Evolutionary conservation across 1,140 invertebrate species (phyloP).

Genomic region (Euura saliciscinereae): DNA sequence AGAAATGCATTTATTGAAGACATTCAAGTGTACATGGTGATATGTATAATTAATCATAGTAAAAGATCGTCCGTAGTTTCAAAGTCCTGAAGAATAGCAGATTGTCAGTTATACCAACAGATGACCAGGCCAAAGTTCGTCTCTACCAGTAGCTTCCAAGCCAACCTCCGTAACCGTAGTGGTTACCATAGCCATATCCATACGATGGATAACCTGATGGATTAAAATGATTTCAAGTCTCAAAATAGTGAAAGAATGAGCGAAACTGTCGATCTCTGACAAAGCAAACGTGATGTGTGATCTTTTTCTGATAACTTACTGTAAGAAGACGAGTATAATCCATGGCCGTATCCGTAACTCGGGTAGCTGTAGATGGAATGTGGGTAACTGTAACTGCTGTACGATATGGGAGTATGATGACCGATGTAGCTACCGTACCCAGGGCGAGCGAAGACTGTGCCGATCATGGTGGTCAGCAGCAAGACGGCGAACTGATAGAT

Average conservation of each 20-base stretch:
- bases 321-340: slow-evolving; percentile 9
- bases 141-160: slow-evolving; percentile 2
- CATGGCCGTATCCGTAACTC: slow-evolving; percentile 7
- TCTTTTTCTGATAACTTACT: neutral
- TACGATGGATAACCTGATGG: slow-evolving; percentile 12
- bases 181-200: slow-evolving; percentile 9
- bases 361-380: slow-evolving; percentile 2
- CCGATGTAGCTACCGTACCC: slow-evolving; percentile 6
- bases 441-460: neutral
- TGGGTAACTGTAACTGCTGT: slow-evolving; percentile 11
- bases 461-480: slow-evolving; percentile 1
- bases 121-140: neutral
- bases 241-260: neutral
- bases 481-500: slow-evolving; percentile 7
- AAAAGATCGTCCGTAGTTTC: slow-evolving; percentile 1
- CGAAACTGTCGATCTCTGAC: too few relatives aligned
- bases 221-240: too few relatives aligned
- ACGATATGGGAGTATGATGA: neutral
- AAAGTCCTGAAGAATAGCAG: neutral
- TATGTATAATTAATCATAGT: neutral
- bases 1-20: neutral
- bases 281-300: too few relatives aligned
- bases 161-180: slow-evolving; percentile 8
- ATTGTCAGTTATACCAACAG: neutral
- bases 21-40: too few relatives aligned